Evolutionary conservation across 2,888 invertebrate genomes (phyloP).

Genomic region (Platycnemis pennipes): DNA sequence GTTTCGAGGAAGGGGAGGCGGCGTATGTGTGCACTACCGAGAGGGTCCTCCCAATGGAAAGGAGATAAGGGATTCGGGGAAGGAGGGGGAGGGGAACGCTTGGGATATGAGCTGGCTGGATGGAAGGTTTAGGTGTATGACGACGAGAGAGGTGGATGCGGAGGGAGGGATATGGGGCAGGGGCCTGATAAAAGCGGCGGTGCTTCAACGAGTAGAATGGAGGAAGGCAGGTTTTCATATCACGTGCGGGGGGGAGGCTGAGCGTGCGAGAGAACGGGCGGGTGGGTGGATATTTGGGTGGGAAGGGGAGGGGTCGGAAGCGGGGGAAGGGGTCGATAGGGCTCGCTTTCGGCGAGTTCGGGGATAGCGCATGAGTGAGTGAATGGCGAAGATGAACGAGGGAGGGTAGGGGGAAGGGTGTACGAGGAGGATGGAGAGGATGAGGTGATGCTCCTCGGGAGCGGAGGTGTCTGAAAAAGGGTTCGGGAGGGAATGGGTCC

Average conservation of each 20-base stretch:
- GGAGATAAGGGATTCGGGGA: not conserved
- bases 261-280: not conserved
- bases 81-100: not conserved
- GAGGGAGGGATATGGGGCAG: not conserved
- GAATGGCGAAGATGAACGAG: not conserved
- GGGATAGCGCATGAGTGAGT: not conserved
- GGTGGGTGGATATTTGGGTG: not conserved
- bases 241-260: not conserved
- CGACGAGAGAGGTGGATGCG: slow-evolving; percentile 11
- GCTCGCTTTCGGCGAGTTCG: not conserved
- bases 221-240: slow-evolving; percentile 16
- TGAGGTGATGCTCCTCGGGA: not conserved
- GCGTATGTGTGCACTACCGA: not conserved
- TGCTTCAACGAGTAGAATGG: not conserved
- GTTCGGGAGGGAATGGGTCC: not conserved
- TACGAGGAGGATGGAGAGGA: not conserved
- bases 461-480: not conserved
- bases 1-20: not conserved
- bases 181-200: slow-evolving; percentile 2
- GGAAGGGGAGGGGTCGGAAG: not conserved
- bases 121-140: slow-evolving; percentile 26
- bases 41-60: not conserved
- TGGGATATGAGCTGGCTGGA: not conserved
- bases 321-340: not conserved
- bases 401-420: not conserved